Evolutionary conservation across 1,140 invertebrate species (phyloP).

Genomic region (Drosophila mojavensis): DNA sequence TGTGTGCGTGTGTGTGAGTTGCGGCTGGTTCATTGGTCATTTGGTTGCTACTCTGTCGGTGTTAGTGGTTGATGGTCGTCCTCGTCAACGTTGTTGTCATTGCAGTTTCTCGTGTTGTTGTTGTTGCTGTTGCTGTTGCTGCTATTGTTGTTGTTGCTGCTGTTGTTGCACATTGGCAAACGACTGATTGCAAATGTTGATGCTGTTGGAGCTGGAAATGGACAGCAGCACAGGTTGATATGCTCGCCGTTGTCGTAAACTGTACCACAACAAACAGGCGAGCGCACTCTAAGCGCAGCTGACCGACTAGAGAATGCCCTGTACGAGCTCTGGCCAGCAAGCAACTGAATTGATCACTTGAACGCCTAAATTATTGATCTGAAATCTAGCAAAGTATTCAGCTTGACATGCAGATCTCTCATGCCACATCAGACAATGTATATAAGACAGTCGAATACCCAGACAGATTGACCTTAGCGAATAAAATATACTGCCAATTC

Average conservation of each 20-base stretch:
- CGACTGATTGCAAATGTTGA: slow-evolving; percentile 69
- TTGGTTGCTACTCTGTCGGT: slow-evolving; percentile 74
- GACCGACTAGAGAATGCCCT: not conserved
- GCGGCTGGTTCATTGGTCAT: slow-evolving; percentile 77
- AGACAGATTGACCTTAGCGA: no score
- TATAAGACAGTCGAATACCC: no score
- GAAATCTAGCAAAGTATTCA: not conserved
- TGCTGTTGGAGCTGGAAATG: slow-evolving; percentile 28
- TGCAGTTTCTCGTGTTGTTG: slow-evolving; percentile 21
- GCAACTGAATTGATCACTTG: no score
- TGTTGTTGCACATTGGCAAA: slow-evolving; percentile 24
- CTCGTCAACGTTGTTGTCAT: slow-evolving; percentile 53
- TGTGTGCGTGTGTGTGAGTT: slow-evolving; percentile 30
- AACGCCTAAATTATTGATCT: no score
- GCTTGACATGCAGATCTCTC: not conserved
- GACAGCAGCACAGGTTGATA: slow-evolving; percentile 19
- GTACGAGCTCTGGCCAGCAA: not conserved
- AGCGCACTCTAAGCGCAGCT: not conserved
- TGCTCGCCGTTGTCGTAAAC: slow-evolving; percentile 15
- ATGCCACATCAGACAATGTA: no score
- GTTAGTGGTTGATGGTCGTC: slow-evolving; percentile 69
- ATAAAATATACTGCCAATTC: no score
- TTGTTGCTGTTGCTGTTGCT: slow-evolving; percentile 50
- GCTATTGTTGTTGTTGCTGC: slow-evolving; percentile 21
- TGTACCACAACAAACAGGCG: slow-evolving; percentile 17